Evolutionary conservation across 2,888 invertebrate genomes (phyloP).

Genomic region (Boloria euphrosyne): DNA sequence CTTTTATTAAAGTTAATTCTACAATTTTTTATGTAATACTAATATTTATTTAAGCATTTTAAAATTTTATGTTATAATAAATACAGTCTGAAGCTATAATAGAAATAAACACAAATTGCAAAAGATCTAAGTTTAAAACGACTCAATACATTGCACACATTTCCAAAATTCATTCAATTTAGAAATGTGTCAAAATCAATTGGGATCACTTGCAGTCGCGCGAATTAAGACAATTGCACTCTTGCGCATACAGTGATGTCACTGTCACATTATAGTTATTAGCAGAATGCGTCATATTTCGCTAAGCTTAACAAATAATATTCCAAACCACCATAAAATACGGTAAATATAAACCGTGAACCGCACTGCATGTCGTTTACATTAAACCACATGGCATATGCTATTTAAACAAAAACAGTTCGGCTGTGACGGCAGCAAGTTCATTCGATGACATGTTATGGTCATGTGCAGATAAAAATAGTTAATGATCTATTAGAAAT

Average conservation of each 20-base stretch:
- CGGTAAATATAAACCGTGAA: not conserved
- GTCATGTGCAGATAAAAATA: too few relatives aligned
- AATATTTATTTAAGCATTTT: too few relatives aligned
- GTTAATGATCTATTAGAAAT: too few relatives aligned
- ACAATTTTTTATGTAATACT: too few relatives aligned
- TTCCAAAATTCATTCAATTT: constrained; percentile 3
- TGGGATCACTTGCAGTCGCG: constrained; percentile 27
- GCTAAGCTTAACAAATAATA: not conserved
- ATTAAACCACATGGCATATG: too few relatives aligned
- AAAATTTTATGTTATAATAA: too few relatives aligned
- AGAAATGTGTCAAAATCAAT: constrained; percentile 26
- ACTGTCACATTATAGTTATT: constrained; percentile 10
- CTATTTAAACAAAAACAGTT: too few relatives aligned
- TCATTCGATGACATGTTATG: too few relatives aligned
- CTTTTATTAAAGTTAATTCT: too few relatives aligned
- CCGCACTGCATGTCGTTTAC: too few relatives aligned
- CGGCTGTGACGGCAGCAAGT: too few relatives aligned
- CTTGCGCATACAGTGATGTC: constrained; percentile 14
- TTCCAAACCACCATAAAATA: not conserved
- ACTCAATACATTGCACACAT: not conserved
- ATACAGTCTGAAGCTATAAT: not conserved
- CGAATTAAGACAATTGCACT: constrained; percentile 19
- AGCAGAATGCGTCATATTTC: not conserved
- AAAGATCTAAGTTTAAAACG: not conserved
- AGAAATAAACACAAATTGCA: not conserved